Percentiles rank a stretch among this genome's conserved stretches.
Evolutionary conservation across 2,113 vertebrate species (phyloP).

Genomic region (Irena cyanogastra): DNA sequence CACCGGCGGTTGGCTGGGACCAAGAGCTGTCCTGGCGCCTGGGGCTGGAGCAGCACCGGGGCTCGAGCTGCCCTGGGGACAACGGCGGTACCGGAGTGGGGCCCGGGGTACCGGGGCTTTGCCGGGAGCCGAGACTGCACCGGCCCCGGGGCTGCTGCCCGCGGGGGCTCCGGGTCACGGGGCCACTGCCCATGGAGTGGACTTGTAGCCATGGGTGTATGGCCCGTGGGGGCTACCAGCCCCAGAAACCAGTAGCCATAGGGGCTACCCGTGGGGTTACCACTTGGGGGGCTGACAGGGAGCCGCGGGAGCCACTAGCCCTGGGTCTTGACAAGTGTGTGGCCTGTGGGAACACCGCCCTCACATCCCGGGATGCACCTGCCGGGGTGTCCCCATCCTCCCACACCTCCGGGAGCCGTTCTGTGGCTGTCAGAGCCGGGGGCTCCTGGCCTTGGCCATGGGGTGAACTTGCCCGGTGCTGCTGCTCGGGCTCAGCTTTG

Average conservation of each 20-base stretch:
- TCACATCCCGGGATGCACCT: not conserved
- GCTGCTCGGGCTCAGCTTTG: not conserved
- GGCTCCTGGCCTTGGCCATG: not conserved
- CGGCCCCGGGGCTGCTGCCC: not conserved
- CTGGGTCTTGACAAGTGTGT: not conserved
- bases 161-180: not conserved
- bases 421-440: not conserved
- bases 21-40: no score
- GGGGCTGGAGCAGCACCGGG: not conserved
- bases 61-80: not conserved
- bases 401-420: not conserved
- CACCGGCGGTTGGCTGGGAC: not conserved
- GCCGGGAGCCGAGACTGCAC: not conserved
- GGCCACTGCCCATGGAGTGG: fast-evolving
- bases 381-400: not conserved
- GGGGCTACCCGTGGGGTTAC: fast-evolving
- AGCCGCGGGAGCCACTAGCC: not conserved
- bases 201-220: not conserved
- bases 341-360: not conserved
- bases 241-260: not conserved
- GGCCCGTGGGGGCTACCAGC: not conserved
- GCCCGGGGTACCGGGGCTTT: not conserved
- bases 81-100: not conserved
- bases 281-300: not conserved
- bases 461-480: not conserved